Evolutionary conservation across 2,113 vertebrate genomes (phyloP), one percentile per base, ranked within the genome.

Genomic region (Neopipo cinnamomea): DNA sequence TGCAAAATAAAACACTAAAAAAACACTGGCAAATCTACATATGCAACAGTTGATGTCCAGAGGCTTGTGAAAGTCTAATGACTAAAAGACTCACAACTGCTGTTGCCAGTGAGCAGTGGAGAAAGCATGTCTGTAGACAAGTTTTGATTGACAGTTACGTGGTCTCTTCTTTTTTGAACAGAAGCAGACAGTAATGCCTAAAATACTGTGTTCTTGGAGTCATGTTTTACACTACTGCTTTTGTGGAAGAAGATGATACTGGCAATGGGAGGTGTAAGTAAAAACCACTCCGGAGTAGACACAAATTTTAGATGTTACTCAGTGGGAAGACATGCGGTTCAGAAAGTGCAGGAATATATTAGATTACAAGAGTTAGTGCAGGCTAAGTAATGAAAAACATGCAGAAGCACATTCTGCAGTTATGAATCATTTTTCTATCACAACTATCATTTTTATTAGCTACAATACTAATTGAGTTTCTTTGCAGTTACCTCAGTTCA

Each of bases 321-420:
- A 9, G 55, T 25, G 52, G 58, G 71, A 93, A 91, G 75, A 59
- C 0, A 1, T 46, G 59, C 46, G n/a, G 63, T 77, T 95, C 88
- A 35, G 67, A 91, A 84, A 93, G 72, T 74, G 50, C 42, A 59
- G 42, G 31, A 52, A 52, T 86, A 67, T 85, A 63, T 88, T 86
- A 77, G 50, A 94, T 85, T 83, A 74, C 74, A 61, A 66, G 67
- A 83, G 55, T 61, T 85, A 94, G 78, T 52, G 41, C 31, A 75
- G 85, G 47, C 79, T 96, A 96, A 96, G 85, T 86, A 91, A 93
- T 78, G 85, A 90, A 96, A 96, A 94, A 77, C 72, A 91, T 93
- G 93, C 93, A 93, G 88, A 88, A 92, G 83, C 95, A 96, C 68
- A 67, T 86, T 96, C 90, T 92, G 81, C 85, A 77, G 85, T 72